Base-by-base conservation (phyloP, 2,888 invertebrate genomes). In the Empis stercorea region DNA sequence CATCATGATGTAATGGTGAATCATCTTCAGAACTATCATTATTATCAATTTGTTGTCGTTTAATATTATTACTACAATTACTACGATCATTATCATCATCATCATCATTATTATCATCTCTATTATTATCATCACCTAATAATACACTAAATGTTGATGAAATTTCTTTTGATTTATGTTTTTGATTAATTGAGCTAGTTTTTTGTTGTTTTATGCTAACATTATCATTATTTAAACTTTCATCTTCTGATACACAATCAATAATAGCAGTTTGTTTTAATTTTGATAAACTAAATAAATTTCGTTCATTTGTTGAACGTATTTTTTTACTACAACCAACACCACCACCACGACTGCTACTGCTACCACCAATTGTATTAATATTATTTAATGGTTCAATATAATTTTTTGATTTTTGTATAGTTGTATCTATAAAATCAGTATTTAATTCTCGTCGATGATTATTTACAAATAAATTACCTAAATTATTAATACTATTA, bases 221-320 rank as follows among this genome's bases (percentile, higher is more conserved):
- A 14, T 65, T 67, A 64, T 66, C 65, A 61, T 67, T 66, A 57
- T 65, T 64, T 54, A 63, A 61, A 48, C 59, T 58, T 50, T 66
- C 66, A 46, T 67, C 66, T 54, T 67, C 61, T 42, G 59, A 60
- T 43, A 57, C 54, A 48, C 56, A 58, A 43, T 65, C 65, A 46
- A 59, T 64, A 6, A 68, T 68, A 32, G 68, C 66, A 41, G 64
- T 68, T 52, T 68, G 67, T 47, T 67, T 65, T 13, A 68, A 60
- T 47, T 63, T 62, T 15, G 66, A 64, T 48, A 61, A 52, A 15
- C 58, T 59, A 43, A 64, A 60, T 39, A 68, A 50, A 51, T 67
- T 64, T 10, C 66, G 59, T 46, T 69, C 68, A 34, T 34, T n/a
- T 13, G 13, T 13, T n/a, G 13, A n/a, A 5, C 13, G 34, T 34